Conservation (phyloP, 2,797 vertebrate species). For the Triplophysa bombifrons region DNA sequence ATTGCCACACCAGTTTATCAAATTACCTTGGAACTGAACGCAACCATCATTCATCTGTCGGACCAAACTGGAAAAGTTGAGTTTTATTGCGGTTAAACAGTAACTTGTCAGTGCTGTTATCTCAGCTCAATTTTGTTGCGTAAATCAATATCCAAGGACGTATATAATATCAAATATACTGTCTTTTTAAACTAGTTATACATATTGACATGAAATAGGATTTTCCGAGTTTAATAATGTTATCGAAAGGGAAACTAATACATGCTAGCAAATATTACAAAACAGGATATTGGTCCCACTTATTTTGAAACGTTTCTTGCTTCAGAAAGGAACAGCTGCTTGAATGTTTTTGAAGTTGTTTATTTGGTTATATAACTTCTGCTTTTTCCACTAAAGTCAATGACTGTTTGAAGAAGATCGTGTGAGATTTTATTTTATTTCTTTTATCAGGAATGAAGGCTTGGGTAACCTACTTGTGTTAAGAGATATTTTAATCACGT, state of each 20-base stretch:
- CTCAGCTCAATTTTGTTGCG: not conserved
- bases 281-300: not conserved
- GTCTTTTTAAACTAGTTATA: too few relatives aligned
- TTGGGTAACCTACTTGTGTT: constrained; percentile 77
- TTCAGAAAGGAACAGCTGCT: not conserved
- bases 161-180: not conserved
- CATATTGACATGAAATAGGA: too few relatives aligned
- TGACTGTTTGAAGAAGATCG: not conserved
- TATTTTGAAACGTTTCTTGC: not conserved
- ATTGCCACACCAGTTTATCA: constrained; percentile 39
- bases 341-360: not conserved
- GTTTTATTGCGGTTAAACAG: constrained; percentile 5
- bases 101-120: constrained; percentile 3
- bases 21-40: constrained; percentile 36
- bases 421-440: constrained; percentile 17
- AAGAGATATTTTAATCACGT: constrained; percentile 80
- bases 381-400: not conserved
- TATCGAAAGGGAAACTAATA: not conserved
- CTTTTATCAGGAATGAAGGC: constrained; percentile 71
- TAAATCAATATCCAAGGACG: not conserved
- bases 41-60: not conserved
- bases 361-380: too few relatives aligned
- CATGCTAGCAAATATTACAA: not conserved
- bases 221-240: too few relatives aligned
- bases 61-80: not conserved